Percentiles rank a stretch among this genome's conserved stretches.
These are phyloP conservation scores for Chrosomus eos DNA, from an alignment of 2,797 vertebrate species.

Conservation along the genomic window DNA sequence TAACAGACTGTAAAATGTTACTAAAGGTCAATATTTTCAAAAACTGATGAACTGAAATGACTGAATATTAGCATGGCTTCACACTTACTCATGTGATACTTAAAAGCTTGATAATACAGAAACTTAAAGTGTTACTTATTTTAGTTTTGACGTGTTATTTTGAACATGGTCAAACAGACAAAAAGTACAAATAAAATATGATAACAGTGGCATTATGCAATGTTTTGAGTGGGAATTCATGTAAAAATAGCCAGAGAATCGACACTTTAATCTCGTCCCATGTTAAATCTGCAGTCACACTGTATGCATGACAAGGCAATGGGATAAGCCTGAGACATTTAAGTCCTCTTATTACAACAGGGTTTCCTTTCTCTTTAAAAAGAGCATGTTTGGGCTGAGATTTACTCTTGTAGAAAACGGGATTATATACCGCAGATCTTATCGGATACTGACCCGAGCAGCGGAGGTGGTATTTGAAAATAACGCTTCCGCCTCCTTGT, in stretches of 20 bases:
- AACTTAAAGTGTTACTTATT: background rate
- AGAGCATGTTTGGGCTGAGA: conserved; percentile 34
- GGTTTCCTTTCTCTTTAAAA: conserved; percentile 12
- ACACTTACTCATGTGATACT: no score
- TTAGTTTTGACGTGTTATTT: background rate
- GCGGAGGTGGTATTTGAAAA: conserved; percentile 36
- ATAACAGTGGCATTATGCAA: background rate
- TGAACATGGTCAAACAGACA: background rate
- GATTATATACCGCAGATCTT: conserved; percentile 31
- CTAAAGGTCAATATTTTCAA: no score
- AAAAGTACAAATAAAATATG: background rate
- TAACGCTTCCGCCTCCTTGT: conserved; percentile 27
- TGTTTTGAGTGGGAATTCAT: background rate
- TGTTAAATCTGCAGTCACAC: conserved; percentile 3
- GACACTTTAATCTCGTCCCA: background rate
- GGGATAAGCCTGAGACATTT: background rate
- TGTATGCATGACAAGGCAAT: background rate
- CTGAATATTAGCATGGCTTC: no score
- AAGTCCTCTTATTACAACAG: conserved; percentile 17
- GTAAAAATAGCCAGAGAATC: background rate
- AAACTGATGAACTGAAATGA: no score
- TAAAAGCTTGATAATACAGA: background rate
- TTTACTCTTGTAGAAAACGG: conserved; percentile 44
- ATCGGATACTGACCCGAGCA: conserved; percentile 20
- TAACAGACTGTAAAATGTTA: no score